Base-by-base conservation (phyloP, 2,113 vertebrate species). In the Murina feae region DNA sequence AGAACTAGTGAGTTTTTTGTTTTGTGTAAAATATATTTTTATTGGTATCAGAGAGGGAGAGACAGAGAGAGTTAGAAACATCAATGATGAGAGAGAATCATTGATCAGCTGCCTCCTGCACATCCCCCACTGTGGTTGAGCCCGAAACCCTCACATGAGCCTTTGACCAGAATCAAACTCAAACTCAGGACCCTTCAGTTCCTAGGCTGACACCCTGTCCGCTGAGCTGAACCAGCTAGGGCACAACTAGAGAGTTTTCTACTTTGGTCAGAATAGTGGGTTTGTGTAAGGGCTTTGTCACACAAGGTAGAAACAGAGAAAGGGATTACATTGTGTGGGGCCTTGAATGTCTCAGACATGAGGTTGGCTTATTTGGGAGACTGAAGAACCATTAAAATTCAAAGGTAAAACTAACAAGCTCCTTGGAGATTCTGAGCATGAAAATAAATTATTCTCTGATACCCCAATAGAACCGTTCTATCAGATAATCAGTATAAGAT, bases 391-490 rank as follows among this genome's bases (percentile, higher is more conserved):
- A 92, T 95, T 88, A 66, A 90, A 92, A 71, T 87, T 65, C n/a
- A 55, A 79, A 91, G 60, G 37, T 75, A 91, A 82, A 84, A 49
- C 65, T 78, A 92, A 90, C 1, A 78, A 84, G 72, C 71, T 91
- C 14, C 82, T 92, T 88, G 63, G 94, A 83, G 89, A 90, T 79
- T 88, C 82, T 60, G 69, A 91, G 86, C 47, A 74, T 37, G 88
- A 87, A 96, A 94, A 55, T 74, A 76, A 76, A 94, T 96, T 83
- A 71, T 89, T 91, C 60, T 42, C n/a, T 79, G 74, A 47, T 71
- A 93, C 49, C n/a, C n/a, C 86, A 91, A 91, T 95, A 90, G 94
- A 95, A 90, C 71, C 72, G 68, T 80, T 93, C 65, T 91, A 84
- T 94, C 51, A 84, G 84, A 78, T 93, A 90, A n/a, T 95, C 60